These are phyloP conservation scores for Drosophila albomicans DNA, from an alignment of 1,140 invertebrate genomes.

Conservation along the genomic window DNA sequence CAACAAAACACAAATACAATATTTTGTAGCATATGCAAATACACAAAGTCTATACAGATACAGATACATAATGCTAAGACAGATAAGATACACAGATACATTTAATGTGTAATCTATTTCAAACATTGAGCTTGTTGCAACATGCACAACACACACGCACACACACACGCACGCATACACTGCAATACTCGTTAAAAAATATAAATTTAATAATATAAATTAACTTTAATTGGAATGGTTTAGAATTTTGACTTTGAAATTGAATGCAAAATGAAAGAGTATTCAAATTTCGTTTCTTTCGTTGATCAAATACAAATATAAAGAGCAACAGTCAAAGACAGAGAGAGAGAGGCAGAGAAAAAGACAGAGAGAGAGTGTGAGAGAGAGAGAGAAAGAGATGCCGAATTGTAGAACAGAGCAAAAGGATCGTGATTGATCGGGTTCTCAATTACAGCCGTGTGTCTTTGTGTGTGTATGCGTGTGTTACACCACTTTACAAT, in stretches of 20 bases:
- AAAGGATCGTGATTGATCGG: constrained; percentile 7
- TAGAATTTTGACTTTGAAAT: not conserved
- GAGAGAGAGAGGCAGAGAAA: constrained; percentile 8
- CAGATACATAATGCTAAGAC: constrained; percentile 4
- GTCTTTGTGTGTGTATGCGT: constrained; percentile 35
- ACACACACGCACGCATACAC: constrained; percentile 14
- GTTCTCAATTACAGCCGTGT: constrained; percentile 8
- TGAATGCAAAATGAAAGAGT: not conserved
- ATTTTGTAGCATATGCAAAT: constrained; percentile 22
- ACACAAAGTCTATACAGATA: constrained; percentile 12
- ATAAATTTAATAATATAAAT: not conserved
- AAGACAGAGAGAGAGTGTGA: not conserved
- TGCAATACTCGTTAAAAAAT: not conserved
- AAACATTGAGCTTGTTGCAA: constrained; percentile 61
- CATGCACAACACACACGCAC: constrained; percentile 57
- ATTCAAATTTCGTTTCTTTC: not conserved
- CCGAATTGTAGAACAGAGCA: constrained; percentile 15
- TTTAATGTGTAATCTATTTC: constrained; percentile 13
- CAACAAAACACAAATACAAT: constrained; percentile 47
- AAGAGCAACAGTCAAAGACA: constrained; percentile 24
- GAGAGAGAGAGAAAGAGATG: not conserved
- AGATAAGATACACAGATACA: constrained; percentile 7
- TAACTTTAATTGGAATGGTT: not conserved
- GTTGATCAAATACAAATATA: constrained; percentile 12
- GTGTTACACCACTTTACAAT: constrained; percentile 30